Percentiles rank a stretch among this genome's conserved stretches.
These are phyloP conservation scores for Micoletzkya japonica DNA, from an alignment of 2,888 invertebrate genomes.

Conservation along the genomic window DNA sequence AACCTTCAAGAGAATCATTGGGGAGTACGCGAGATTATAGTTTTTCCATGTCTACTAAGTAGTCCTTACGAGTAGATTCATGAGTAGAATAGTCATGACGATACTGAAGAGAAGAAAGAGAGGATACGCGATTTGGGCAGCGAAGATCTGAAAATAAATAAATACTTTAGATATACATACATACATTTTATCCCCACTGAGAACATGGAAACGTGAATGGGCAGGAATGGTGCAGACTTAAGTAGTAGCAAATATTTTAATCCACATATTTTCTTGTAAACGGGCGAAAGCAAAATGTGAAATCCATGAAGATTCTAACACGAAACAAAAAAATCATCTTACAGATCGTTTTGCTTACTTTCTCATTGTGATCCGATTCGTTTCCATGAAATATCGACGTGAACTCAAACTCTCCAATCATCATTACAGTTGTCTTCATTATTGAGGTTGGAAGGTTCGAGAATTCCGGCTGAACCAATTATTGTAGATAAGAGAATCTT, in stretches of 20 bases:
- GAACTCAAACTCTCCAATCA: conserved; percentile 66
- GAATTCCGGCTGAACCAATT: conserved; percentile 55
- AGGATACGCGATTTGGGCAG: conserved; percentile 62
- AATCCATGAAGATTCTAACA: too few relatives aligned
- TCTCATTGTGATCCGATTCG: conserved; percentile 16
- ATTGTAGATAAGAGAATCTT: neutral
- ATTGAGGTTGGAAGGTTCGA: conserved; percentile 56
- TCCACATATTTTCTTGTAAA: too few relatives aligned
- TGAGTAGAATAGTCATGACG: conserved; percentile 65
- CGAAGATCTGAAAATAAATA: conserved; percentile 1
- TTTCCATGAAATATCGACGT: conserved; percentile 62
- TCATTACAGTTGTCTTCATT: conserved; percentile 65
- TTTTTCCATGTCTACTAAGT: neutral
- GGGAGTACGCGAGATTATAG: neutral
- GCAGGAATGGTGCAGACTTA: too few relatives aligned
- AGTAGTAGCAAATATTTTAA: too few relatives aligned
- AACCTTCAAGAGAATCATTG: neutral
- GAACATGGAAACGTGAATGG: neutral
- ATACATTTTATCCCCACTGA: neutral
- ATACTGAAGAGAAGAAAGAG: conserved; percentile 65
- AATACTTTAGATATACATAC: neutral
- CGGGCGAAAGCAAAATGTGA: neutral
- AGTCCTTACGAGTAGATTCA: conserved; percentile 65
- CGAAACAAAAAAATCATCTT: too few relatives aligned
- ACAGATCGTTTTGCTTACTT: too few relatives aligned